Conservation (phyloP, 2,113 vertebrate species). For the Lonchura striata region DNA sequence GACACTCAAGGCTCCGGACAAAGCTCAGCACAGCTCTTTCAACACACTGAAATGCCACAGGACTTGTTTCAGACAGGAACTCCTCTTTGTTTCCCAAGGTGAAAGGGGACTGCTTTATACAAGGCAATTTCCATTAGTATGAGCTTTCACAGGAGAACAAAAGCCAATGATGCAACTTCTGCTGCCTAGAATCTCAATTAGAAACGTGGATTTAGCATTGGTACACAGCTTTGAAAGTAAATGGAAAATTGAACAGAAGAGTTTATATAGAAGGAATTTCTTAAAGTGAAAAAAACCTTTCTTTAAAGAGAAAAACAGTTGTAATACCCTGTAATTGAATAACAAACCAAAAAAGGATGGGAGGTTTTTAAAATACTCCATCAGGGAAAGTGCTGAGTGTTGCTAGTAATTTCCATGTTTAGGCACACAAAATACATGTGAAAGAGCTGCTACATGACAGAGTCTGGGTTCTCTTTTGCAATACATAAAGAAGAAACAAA, state of each 20-base stretch:
- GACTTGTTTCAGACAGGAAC: background rate
- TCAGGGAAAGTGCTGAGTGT: background rate
- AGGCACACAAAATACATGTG: background rate
- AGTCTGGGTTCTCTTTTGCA: background rate
- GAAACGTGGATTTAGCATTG: constrained; percentile 8
- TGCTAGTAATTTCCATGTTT: background rate
- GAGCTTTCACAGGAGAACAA: constrained; percentile 48
- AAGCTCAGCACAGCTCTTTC: background rate
- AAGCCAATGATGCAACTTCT: constrained; percentile 29
- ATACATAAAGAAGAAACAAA: background rate
- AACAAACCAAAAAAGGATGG: background rate
- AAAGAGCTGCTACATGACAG: background rate
- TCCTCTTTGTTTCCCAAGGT: constrained; percentile 18
- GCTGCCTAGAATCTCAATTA: constrained; percentile 64
- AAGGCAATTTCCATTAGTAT: background rate
- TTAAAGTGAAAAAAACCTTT: background rate
- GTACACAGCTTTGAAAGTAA: background rate
- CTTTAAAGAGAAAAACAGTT: background rate
- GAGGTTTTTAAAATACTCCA: background rate
- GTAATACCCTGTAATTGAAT: background rate
- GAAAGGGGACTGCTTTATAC: constrained; percentile 8
- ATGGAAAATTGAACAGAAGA: background rate
- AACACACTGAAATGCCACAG: background rate
- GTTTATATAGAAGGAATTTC: background rate
- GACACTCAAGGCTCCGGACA: background rate